These are phyloP conservation scores for Branchipolynoe longqiensis DNA, from an alignment of 2,888 invertebrate species.

Conservation along the genomic window DNA sequence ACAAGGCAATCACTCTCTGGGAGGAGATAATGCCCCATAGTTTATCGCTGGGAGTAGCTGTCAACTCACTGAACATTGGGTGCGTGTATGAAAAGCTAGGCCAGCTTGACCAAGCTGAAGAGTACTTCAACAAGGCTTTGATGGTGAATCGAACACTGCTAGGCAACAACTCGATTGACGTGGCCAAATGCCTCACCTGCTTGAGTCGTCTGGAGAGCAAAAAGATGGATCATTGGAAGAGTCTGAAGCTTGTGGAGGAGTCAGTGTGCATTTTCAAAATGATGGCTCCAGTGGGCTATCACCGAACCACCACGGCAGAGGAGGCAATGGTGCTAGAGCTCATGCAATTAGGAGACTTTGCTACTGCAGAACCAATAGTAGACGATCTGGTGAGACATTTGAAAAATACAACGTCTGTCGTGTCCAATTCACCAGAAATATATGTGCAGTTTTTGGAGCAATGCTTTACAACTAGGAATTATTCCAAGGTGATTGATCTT, in stretches of 20 bases:
- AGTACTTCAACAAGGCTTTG: not conserved
- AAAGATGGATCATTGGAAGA: not conserved
- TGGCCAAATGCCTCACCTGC: constrained; percentile 8
- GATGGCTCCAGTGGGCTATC: constrained; percentile 12
- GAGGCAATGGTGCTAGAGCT: not conserved
- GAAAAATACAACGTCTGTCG: not conserved
- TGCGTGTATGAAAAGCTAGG: not conserved
- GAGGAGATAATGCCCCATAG: constrained; percentile 7
- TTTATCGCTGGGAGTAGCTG: not conserved
- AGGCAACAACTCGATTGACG: constrained; percentile 2
- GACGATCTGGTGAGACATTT: not conserved
- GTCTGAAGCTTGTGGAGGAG: not conserved
- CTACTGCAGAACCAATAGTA: not conserved
- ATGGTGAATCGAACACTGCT: not conserved
- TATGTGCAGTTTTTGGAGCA: not conserved
- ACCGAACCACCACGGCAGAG: not conserved
- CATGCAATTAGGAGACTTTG: not conserved
- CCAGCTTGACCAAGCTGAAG: not conserved
- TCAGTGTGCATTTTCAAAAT: constrained; percentile 8
- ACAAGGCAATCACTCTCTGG: constrained; percentile 12
- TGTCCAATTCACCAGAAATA: not conserved
- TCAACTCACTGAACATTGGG: not conserved
- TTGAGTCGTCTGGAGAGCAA: not conserved
- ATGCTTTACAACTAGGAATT: not conserved
- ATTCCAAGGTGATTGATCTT: not conserved